Evolutionary conservation across 2,797 vertebrate genomes (phyloP), one percentile per base, ranked within the genome.

Genomic region (Lates japonicus): DNA sequence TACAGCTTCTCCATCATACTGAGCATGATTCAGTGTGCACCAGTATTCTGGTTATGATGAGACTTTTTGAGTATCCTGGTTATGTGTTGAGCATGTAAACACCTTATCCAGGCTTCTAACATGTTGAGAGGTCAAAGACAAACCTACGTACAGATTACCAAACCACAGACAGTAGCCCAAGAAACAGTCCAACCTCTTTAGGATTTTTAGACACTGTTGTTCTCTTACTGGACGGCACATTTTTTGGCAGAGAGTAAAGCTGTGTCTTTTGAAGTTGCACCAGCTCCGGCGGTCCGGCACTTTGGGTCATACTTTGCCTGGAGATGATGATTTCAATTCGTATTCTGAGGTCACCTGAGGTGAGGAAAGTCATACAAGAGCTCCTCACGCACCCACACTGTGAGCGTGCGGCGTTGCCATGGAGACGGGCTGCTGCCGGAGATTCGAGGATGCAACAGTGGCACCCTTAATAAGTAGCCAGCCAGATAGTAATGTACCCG

Each of bases 281-380:
- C 67, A 52, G 77, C 66, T 73, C 20, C 3, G 66, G 52, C 35
- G 62, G 65, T 78, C 74, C 4, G 5, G 17, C 63, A 70, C 65
- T 59, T 67, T 72, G 29, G 64, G 68, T 58, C 54, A 22, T 42
- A 42, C 68, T 88, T 79, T 65, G 37, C 52, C 48, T 39, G 33
- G 70, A 69, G 72, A 74, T 65, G 66, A 39, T 59, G 78, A 49
- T 76, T 87, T 76, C 17, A 57, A 35, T 76, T 58, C 51, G 63
- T 74, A 57, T 68, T 78, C 41, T 82, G 67, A 29, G 61, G 87
- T 90, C 86, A 84, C 59, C 60, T 74, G 85, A 82, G 87, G 88
- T 84, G 75, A 90, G 84, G 67, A 84, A 41, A 83, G 84, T 82
- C 87, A 83, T 67, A 82, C 67, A 72, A 87, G 84, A 66, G 80